Conservation (phyloP, 2,888 invertebrate species). For the Notodromas monacha region DNA sequence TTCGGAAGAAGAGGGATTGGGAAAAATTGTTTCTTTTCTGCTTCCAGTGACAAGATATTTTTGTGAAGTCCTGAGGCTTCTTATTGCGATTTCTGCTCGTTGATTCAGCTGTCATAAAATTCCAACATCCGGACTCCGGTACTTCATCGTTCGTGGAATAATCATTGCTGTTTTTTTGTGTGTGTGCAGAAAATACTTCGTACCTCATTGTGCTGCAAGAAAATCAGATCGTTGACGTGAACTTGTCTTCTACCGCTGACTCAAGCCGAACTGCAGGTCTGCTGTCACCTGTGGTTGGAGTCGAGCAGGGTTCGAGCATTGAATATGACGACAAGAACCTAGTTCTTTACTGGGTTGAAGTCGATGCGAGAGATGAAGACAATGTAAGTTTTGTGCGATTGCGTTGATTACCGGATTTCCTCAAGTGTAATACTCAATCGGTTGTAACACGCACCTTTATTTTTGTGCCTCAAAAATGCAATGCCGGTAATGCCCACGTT, state of each 20-base stretch:
- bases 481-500: too few relatives aligned
- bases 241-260: conserved; percentile 27
- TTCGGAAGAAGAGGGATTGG: too few relatives aligned
- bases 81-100: too few relatives aligned
- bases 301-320: conserved; percentile 52
- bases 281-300: conserved; percentile 41
- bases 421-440: neutral
- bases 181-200: conserved; percentile 39
- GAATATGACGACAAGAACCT: conserved; percentile 66
- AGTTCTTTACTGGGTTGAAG: conserved; percentile 53
- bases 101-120: too few relatives aligned
- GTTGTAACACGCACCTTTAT: too few relatives aligned
- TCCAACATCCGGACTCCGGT: too few relatives aligned
- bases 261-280: conserved; percentile 36
- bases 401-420: neutral
- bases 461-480: too few relatives aligned
- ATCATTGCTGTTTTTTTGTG: too few relatives aligned
- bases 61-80: too few relatives aligned
- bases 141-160: too few relatives aligned
- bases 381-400: conserved; percentile 22
- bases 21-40: too few relatives aligned
- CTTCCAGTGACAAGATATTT: too few relatives aligned
- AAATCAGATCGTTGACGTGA: conserved; percentile 54
- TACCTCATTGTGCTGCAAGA: conserved; percentile 67
- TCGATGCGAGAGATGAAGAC: conserved; percentile 26